These are phyloP conservation scores for Drosophila ambigua DNA, from an alignment of 1,140 invertebrate species.

Conservation along the genomic window DNA sequence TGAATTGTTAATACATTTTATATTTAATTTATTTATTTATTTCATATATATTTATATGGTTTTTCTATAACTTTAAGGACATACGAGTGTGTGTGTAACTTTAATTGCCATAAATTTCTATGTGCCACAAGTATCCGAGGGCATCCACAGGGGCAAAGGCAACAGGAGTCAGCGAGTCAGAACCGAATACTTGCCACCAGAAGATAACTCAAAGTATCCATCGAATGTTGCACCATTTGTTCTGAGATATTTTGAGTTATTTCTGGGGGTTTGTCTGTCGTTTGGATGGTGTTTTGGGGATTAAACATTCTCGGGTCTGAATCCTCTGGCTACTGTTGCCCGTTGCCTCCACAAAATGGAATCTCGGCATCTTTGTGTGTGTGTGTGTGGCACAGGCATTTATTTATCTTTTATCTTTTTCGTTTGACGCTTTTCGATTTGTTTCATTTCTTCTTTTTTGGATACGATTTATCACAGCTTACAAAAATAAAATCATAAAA, in stretches of 20 bases:
- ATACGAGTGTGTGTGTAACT: conserved; percentile 25
- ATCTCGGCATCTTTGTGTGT: conserved; percentile 26
- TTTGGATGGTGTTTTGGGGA: conserved; percentile 26
- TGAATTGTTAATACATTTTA: conserved; percentile 19
- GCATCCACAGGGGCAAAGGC: conserved; percentile 30
- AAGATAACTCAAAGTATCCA: conserved; percentile 50
- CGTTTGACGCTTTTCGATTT: conserved; percentile 73
- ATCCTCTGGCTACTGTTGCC: conserved; percentile 36
- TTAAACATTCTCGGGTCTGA: conserved; percentile 22
- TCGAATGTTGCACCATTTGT: conserved; percentile 76
- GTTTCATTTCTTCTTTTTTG: conserved; percentile 48
- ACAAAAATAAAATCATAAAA: conserved; percentile 70
- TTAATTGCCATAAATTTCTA: conserved; percentile 45
- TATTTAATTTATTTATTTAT: conserved; percentile 38
- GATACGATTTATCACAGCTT: conserved; percentile 81
- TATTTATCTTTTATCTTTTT: conserved; percentile 34
- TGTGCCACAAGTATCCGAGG: background rate
- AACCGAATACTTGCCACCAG: conserved; percentile 22
- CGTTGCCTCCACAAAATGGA: conserved; percentile 39
- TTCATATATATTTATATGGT: conserved; percentile 32
- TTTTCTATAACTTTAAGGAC: conserved; percentile 51
- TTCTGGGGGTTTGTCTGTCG: conserved; percentile 32
- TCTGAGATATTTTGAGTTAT: conserved; percentile 61
- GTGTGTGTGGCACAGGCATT: conserved; percentile 22
- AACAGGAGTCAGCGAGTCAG: conserved; percentile 36